Evolutionary conservation across 2,888 invertebrate genomes (phyloP).

Genomic region (Hydrotaea cyrtoneurina): DNA sequence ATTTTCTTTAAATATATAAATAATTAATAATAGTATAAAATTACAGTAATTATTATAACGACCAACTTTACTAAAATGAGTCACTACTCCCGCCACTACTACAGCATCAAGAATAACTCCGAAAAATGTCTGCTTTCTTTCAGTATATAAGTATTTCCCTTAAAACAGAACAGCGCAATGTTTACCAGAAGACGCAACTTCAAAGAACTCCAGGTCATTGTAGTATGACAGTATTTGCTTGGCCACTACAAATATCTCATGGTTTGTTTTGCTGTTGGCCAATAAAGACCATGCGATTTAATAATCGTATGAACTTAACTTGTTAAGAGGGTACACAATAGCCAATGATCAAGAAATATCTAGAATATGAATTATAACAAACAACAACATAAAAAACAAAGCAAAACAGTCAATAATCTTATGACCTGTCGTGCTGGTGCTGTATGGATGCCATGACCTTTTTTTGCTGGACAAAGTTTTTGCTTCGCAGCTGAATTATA

Average conservation of each 20-base stretch:
- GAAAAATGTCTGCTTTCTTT: too few relatives aligned
- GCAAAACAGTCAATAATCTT: slow-evolving; percentile 6
- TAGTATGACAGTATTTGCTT: too few relatives aligned
- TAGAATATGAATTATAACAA: neutral
- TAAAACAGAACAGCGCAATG: too few relatives aligned
- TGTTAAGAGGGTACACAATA: slow-evolving; percentile 31
- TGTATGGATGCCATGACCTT: neutral
- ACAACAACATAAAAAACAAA: neutral
- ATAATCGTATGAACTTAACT: slow-evolving; percentile 34
- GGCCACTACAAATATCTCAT: neutral
- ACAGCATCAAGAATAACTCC: too few relatives aligned
- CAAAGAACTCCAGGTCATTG: too few relatives aligned
- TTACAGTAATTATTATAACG: too few relatives aligned
- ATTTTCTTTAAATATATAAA: too few relatives aligned
- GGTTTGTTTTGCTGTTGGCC: neutral
- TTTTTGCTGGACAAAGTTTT: neutral
- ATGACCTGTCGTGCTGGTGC: slow-evolving; percentile 8
- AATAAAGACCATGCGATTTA: slow-evolving; percentile 21
- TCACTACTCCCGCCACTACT: too few relatives aligned
- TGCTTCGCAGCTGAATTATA: neutral
- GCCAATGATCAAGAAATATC: neutral
- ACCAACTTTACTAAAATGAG: too few relatives aligned
- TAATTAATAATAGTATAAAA: too few relatives aligned
- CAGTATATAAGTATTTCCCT: too few relatives aligned
- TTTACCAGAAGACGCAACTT: too few relatives aligned